A percentile compares a stretch with the other conserved stretches of the same genome.
Conservation (phyloP, 2,797 vertebrate genomes). For the Pachyuromys duprasi region DNA sequence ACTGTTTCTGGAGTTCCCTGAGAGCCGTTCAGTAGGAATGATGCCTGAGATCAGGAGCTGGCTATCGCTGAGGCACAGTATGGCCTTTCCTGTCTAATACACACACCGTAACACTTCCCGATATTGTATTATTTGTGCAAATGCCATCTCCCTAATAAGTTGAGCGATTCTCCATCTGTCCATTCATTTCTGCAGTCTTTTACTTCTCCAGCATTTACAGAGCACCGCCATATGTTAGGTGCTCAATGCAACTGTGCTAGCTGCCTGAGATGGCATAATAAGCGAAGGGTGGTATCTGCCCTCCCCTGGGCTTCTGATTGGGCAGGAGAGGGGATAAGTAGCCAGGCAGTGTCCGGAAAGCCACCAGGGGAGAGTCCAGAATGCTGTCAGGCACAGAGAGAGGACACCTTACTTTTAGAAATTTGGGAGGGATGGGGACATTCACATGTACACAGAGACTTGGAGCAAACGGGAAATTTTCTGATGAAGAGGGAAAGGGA, state of each 20-base stretch:
- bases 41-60: neutral
- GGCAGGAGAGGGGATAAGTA: neutral
- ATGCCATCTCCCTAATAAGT: constrained; percentile 2
- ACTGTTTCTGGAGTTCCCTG: neutral
- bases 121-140: constrained; percentile 8
- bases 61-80: neutral
- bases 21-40: neutral
- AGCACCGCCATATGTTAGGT: neutral
- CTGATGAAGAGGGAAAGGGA: neutral
- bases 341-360: neutral
- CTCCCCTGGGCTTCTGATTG: neutral
- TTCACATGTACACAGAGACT: neutral
- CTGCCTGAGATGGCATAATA: neutral
- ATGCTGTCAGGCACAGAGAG: neutral
- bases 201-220: neutral
- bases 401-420: neutral
- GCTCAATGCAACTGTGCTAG: neutral
- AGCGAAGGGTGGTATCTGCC: neutral
- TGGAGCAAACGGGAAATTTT: neutral
- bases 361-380: neutral
- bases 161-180: constrained; percentile 24
- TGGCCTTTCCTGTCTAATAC: neutral
- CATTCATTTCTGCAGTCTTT: neutral
- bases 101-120: neutral
- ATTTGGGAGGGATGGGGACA: neutral